Conservation (phyloP, 2,888 invertebrate genomes). For the Ennomos erosarius region DNA sequence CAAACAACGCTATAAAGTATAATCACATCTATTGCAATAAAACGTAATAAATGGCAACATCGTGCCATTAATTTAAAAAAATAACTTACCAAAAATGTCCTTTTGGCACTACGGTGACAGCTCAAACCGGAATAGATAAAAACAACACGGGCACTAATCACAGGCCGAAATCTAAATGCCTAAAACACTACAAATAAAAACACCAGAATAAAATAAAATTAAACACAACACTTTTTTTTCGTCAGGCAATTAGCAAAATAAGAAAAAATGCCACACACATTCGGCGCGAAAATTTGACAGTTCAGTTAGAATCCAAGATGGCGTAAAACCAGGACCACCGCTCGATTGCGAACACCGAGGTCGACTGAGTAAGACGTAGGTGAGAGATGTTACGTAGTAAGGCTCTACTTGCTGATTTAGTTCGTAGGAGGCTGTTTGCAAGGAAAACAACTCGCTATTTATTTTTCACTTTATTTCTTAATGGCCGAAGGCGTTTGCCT, state of each 20-base stretch:
- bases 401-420: constrained; percentile 56
- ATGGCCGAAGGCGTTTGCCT: constrained; percentile 50
- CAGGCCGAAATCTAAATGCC: constrained; percentile 45
- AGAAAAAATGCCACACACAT: constrained; percentile 51
- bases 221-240: constrained; percentile 29
- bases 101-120: constrained; percentile 53
- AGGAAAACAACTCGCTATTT: constrained; percentile 72
- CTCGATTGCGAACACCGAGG: constrained; percentile 70
- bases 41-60: constrained; percentile 24
- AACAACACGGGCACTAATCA: constrained; percentile 60
- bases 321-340: constrained; percentile 61
- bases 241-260: constrained; percentile 42
- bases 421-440: constrained; percentile 69
- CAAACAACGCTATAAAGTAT: constrained; percentile 24
- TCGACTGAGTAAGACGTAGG: constrained; percentile 75
- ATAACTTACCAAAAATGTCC: constrained; percentile 54
- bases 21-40: constrained; percentile 21
- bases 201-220: constrained; percentile 24
- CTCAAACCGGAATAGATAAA: constrained; percentile 53
- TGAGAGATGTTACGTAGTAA: constrained; percentile 70
- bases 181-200: constrained; percentile 17
- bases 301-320: constrained; percentile 54
- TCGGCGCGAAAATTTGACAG: constrained; percentile 69
- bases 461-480: constrained; percentile 52
- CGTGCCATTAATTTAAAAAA: constrained; percentile 25